A percentile compares a stretch with the other conserved stretches of the same genome.
phyloP scores from a whole-genome alignment of 2,113 vertebrate genomes.

The Sapajus apella region DNA sequence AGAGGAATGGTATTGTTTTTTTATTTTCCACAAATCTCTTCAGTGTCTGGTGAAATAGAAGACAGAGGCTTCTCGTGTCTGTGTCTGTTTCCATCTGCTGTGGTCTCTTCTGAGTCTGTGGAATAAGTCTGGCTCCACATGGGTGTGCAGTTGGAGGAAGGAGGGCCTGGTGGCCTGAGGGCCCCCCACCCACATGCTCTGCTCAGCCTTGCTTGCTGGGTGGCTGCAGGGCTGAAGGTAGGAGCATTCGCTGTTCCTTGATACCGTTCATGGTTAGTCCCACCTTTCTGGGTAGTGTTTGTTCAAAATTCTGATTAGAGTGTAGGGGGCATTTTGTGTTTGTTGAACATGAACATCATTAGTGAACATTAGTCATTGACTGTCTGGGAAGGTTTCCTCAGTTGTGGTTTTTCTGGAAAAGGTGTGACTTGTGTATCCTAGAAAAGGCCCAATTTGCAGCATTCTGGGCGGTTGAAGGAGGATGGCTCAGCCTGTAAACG shows the following conservation, averaged over 20 bases:
- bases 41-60: too few relatives aligned
- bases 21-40: neutral
- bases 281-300: neutral
- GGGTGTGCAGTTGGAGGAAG: neutral
- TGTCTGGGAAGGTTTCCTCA: neutral
- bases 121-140: neutral
- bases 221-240: neutral
- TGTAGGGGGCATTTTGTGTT: neutral
- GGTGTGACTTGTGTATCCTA: neutral
- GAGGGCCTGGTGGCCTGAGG: neutral
- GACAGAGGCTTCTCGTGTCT: fast-evolving
- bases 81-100: fast-evolving
- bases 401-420: neutral
- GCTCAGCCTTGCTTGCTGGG: fast-evolving
- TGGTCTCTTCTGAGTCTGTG: neutral
- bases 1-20: neutral
- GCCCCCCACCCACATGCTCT: neutral
- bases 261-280: neutral
- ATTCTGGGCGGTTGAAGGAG: neutral
- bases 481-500: fast-evolving
- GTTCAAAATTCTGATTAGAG: neutral
- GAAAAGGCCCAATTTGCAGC: fast-evolving
- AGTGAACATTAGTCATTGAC: neutral
- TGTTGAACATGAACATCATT: neutral
- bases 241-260: fast-evolving